Evolutionary conservation across 2,113 vertebrate species (phyloP).

Genomic region (Campylomormyrus numenius): DNA sequence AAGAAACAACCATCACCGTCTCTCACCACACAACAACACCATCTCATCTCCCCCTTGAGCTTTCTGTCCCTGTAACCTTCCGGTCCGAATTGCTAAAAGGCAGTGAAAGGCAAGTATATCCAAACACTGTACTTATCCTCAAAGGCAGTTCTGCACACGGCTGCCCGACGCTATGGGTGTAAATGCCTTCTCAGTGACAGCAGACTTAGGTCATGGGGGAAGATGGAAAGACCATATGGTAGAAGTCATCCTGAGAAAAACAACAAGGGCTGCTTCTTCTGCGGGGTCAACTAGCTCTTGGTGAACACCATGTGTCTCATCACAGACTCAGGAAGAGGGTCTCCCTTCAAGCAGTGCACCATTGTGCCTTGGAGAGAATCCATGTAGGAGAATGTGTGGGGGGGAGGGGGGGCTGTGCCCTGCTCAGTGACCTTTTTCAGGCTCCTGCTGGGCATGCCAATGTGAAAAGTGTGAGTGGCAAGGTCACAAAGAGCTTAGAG

Average conservation of each 20-base stretch:
- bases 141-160: background rate
- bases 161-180: background rate
- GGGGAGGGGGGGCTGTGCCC: background rate
- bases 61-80: background rate
- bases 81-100: background rate
- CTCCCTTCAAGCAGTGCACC: background rate
- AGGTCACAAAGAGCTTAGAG: background rate
- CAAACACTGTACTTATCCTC: background rate
- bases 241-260: background rate
- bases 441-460: background rate
- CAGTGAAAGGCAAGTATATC: background rate
- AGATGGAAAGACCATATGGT: conserved; percentile 19
- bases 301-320: background rate
- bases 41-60: background rate
- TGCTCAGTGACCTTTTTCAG: background rate
- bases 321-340: background rate
- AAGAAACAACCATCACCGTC: background rate
- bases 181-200: background rate
- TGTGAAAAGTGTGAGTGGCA: conserved; percentile 2
- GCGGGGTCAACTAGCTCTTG: background rate
- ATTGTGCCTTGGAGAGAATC: background rate
- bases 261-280: background rate
- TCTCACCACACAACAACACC: background rate
- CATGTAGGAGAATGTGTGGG: background rate
- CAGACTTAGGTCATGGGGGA: background rate